These are phyloP conservation scores for Pedicia rivosa DNA, from an alignment of 2,888 invertebrate genomes.

Conservation along the genomic window DNA sequence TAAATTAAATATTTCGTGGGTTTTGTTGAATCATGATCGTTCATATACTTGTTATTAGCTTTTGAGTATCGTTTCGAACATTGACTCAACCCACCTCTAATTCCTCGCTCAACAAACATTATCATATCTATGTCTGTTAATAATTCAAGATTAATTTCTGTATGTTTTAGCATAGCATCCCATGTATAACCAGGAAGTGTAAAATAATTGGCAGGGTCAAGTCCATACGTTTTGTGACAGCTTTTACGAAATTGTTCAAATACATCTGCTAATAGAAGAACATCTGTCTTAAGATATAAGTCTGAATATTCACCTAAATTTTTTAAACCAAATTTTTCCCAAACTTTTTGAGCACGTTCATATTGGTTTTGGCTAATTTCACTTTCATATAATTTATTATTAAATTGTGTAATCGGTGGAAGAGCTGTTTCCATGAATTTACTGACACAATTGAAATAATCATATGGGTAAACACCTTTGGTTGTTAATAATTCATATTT, in stretches of 20 bases:
- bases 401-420: no score
- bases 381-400: no score
- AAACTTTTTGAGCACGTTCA: no score
- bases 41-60: conserved; percentile 5
- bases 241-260: conserved; percentile 17
- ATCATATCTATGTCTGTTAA: conserved; percentile 5
- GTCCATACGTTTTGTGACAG: conserved; percentile 12
- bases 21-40: neutral
- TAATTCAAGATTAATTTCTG: conserved; percentile 8
- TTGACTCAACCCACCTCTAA: conserved; percentile 5
- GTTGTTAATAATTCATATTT: no score
- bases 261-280: conserved; percentile 16
- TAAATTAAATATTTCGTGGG: conserved; percentile 14
- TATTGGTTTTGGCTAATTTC: no score
- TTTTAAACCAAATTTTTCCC: conserved; percentile 12
- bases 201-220: conserved; percentile 19
- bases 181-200: conserved; percentile 18
- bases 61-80: conserved; percentile 3
- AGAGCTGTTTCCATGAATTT: no score
- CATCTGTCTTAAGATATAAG: conserved; percentile 17
- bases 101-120: conserved; percentile 4
- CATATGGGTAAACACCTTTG: no score
- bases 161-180: conserved; percentile 19
- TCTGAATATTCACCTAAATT: conserved; percentile 16
- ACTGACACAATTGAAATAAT: no score